Conservation (phyloP, 2,113 vertebrate genomes). For the Antennarius striatus region DNA sequence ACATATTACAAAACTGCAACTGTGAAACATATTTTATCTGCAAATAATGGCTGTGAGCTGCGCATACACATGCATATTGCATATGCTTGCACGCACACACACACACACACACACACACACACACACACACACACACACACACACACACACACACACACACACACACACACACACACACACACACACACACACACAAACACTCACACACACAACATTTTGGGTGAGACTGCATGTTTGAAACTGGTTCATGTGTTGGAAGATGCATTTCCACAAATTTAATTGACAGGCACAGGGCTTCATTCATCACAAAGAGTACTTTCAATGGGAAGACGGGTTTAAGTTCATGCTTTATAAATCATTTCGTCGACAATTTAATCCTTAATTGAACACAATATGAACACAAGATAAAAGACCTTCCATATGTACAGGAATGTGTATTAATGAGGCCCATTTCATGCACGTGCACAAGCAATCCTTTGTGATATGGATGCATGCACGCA, state of each 20-base stretch:
- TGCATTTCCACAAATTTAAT: no score
- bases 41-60: no score
- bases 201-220: no score
- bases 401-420: conserved; percentile 23
- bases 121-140: background rate
- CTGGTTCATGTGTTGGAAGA: no score
- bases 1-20: background rate
- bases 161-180: background rate
- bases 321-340: conserved; percentile 18
- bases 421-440: conserved; percentile 44
- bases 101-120: background rate
- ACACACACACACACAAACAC: no score
- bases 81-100: background rate
- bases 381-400: conserved; percentile 9
- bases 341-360: conserved; percentile 11
- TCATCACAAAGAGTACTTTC: conserved; percentile 36
- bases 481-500: conserved; percentile 40
- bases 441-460: conserved; percentile 54
- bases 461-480: conserved; percentile 28
- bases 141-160: no score
- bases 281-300: conserved; percentile 41
- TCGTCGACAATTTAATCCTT: conserved; percentile 5
- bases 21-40: no score
- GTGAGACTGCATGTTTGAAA: no score
- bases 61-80: conserved; percentile 10